Evolutionary conservation across 1,140 invertebrate genomes (phyloP).

Genomic region (Phenacoccus solenopsis): DNA sequence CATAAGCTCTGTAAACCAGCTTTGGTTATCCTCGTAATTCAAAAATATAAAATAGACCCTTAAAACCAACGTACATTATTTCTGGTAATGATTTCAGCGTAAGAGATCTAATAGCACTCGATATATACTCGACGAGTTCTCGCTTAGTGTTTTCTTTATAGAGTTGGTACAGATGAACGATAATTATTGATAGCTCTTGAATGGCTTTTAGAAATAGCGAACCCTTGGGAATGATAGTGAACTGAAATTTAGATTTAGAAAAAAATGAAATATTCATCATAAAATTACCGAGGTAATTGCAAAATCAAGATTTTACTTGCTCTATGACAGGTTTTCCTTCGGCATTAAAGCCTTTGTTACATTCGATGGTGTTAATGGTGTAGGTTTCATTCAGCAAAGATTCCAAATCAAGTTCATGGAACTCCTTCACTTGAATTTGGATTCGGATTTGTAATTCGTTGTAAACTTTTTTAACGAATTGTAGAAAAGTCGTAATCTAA

Average conservation of each 20-base stretch:
- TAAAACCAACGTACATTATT: conserved; percentile 51
- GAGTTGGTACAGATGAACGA: conserved; percentile 94
- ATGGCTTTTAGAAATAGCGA: conserved; percentile 86
- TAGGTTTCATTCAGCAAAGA: conserved; percentile 74
- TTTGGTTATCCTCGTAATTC: conserved; percentile 13
- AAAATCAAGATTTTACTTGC: conserved; percentile 38
- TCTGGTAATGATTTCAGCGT: conserved; percentile 70
- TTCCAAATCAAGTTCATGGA: conserved; percentile 80
- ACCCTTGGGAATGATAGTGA: conserved; percentile 84
- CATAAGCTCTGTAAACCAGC: conserved; percentile 50
- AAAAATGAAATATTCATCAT: background rate
- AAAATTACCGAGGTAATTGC: background rate
- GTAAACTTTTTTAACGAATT: conserved; percentile 89
- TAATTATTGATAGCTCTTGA: conserved; percentile 92
- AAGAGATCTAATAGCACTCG: conserved; percentile 87
- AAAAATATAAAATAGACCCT: background rate
- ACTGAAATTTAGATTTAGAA: conserved; percentile 48
- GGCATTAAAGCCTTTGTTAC: conserved; percentile 61
- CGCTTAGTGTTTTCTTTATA: conserved; percentile 90
- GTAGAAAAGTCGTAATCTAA: conserved; percentile 82
- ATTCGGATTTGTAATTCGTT: conserved; percentile 66
- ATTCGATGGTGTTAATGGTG: conserved; percentile 75
- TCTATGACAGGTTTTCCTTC: conserved; percentile 56
- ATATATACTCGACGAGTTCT: conserved; percentile 92
- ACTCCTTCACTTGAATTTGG: conserved; percentile 56